Conservation (phyloP, 2,113 vertebrate species). For the Cephalopholis sonnerati region DNA sequence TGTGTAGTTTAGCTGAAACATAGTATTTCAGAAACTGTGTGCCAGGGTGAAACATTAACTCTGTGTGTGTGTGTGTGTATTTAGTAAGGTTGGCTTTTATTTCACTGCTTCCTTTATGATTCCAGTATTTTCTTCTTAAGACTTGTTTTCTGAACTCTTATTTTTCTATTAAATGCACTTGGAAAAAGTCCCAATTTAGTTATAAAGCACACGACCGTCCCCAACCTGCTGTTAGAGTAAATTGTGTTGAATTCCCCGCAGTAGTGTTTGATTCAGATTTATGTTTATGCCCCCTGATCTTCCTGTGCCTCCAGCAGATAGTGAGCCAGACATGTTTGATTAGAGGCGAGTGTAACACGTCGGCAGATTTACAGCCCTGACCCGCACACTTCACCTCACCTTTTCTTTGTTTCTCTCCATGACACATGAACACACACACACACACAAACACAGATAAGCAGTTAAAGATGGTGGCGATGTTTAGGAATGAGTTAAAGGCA, state of each 20-base stretch:
- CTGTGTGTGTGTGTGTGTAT: not conserved
- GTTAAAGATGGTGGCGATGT: not conserved
- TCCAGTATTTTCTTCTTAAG: not conserved
- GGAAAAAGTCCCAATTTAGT: not conserved
- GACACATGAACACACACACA: constrained; percentile 5
- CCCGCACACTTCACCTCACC: not conserved
- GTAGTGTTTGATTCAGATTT: constrained; percentile 16
- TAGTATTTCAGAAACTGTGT: constrained; percentile 15
- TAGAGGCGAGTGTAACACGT: not conserved
- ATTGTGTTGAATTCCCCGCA: constrained; percentile 1
- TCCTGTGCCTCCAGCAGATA: constrained; percentile 19
- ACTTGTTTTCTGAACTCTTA: not conserved
- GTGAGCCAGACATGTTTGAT: constrained; percentile 28
- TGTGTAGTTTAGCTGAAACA: constrained; percentile 11
- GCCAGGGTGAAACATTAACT: not conserved
- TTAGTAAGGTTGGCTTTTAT: not conserved
- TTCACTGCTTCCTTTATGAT: not conserved
- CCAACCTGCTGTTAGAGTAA: not conserved
- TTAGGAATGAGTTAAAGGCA: constrained; percentile 17
- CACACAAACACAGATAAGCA: constrained; percentile 47
- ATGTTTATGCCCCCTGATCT: constrained; percentile 21
- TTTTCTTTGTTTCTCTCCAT: constrained; percentile 21
- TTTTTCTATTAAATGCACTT: not conserved
- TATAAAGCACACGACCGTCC: not conserved
- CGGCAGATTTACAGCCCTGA: constrained; percentile 59